A percentile compares a stretch with the other conserved stretches of the same genome.
Evolutionary conservation across 2,888 invertebrate species (phyloP).

Genomic region (Tipula lateralis): DNA sequence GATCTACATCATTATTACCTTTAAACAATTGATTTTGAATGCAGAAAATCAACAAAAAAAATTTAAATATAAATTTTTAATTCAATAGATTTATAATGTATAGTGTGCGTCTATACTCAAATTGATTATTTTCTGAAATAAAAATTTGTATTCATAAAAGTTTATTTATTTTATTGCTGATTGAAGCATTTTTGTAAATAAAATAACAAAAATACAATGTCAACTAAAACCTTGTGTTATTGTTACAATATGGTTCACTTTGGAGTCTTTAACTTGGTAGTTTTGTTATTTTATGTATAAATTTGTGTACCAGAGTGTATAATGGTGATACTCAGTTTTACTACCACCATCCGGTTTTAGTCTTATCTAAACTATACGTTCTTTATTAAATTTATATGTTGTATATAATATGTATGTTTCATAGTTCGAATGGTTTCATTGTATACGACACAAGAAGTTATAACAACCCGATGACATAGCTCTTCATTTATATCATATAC

Average conservation of each 20-base stretch:
- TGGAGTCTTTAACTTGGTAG: background rate
- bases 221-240: background rate
- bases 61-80: too few relatives aligned
- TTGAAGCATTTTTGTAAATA: background rate
- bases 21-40: too few relatives aligned
- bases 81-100: too few relatives aligned
- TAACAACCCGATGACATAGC: background rate
- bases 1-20: too few relatives aligned
- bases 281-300: background rate
- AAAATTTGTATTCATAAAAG: background rate
- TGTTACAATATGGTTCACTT: background rate
- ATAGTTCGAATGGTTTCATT: background rate
- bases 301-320: background rate
- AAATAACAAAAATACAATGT: constrained; percentile 3
- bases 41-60: too few relatives aligned
- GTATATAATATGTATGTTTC: background rate
- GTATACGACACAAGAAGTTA: background rate
- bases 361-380: background rate
- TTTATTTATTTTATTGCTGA: background rate
- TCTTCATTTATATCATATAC: background rate
- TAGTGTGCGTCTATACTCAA: too few relatives aligned
- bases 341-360: background rate
- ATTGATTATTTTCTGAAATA: background rate
- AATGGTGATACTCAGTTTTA: background rate
- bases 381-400: background rate